Percentiles rank a stretch among this genome's conserved stretches.
Evolutionary conservation across 1,140 invertebrate genomes (phyloP).

Genomic region (Heliconius himera): DNA sequence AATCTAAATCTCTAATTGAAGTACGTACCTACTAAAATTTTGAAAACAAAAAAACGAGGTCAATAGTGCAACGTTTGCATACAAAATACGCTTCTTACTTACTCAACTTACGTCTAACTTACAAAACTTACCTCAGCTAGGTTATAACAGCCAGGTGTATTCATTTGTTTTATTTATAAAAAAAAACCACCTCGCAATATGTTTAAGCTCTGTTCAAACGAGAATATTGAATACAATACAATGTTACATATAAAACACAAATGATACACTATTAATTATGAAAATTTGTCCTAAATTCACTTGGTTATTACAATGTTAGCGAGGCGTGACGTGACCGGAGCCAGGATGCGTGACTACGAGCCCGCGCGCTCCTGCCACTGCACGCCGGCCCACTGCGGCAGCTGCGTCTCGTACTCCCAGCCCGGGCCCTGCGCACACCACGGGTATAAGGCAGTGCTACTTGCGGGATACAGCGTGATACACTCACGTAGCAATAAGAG

Average conservation of each 20-base stretch:
- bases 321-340: slow-evolving; percentile 59
- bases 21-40: slow-evolving; percentile 50
- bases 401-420: slow-evolving; percentile 94
- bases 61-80: slow-evolving; percentile 50
- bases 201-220: slow-evolving; percentile 1
- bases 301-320: slow-evolving; percentile 39
- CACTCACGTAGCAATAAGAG: too few relatives aligned
- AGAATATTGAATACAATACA: background rate
- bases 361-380: slow-evolving; percentile 88
- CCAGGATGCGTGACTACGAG: slow-evolving; percentile 70
- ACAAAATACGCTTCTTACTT: slow-evolving; percentile 54
- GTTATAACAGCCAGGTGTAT: slow-evolving; percentile 24
- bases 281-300: slow-evolving; percentile 17
- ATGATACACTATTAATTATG: slow-evolving; percentile 8
- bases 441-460: too few relatives aligned
- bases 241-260: background rate
- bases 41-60: slow-evolving; percentile 40
- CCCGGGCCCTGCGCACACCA: slow-evolving; percentile 84
- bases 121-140: slow-evolving; percentile 67
- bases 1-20: slow-evolving; percentile 50
- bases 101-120: slow-evolving; percentile 66
- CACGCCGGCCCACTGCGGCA: slow-evolving; percentile 92
- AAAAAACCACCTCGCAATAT: slow-evolving; percentile 2
- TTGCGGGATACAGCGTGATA: too few relatives aligned
- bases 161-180: background rate